phyloP scores from a whole-genome alignment of 2,797 vertebrate genomes.

The Lophius americanus region DNA sequence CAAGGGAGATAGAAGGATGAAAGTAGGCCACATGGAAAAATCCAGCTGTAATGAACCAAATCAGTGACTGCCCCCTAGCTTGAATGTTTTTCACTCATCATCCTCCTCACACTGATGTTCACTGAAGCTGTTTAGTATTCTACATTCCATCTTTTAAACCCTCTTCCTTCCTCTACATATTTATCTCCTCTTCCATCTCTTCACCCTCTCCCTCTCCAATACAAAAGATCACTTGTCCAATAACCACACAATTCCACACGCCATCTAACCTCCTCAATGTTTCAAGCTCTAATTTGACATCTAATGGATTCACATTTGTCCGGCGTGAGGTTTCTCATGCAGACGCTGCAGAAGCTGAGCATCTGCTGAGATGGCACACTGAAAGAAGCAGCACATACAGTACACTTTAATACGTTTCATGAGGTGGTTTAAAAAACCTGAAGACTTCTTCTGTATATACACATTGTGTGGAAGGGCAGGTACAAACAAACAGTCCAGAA shows the following conservation, averaged over 20 bases:
- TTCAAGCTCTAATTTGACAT: constrained; percentile 17
- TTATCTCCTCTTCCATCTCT: constrained; percentile 2
- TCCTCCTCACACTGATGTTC: constrained; percentile 3
- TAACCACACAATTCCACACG: not conserved
- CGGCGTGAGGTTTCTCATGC: not conserved
- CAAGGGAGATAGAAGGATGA: constrained; percentile 36
- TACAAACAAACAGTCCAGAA: constrained; percentile 17
- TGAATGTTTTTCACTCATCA: constrained; percentile 7
- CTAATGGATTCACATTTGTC: constrained; percentile 24
- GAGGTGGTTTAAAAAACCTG: constrained; percentile 6
- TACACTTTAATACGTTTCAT: constrained; percentile 16
- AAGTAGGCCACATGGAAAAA: constrained; percentile 79
- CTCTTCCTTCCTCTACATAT: not conserved
- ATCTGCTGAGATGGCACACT: constrained; percentile 10
- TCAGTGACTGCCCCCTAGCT: constrained; percentile 11
- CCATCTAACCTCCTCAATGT: not conserved
- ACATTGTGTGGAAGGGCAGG: constrained; percentile 2
- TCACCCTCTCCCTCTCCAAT: not conserved
- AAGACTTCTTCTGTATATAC: constrained; percentile 6
- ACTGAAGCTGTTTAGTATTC: not conserved
- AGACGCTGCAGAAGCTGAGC: constrained; percentile 10
- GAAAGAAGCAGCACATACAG: constrained; percentile 25
- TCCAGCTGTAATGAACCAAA: constrained; percentile 65
- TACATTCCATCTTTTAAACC: not conserved
- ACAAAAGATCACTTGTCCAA: not conserved